Evolutionary conservation across 2,888 invertebrate genomes (phyloP), one percentile per base, ranked within the genome.

Genomic region (Brenthis ino): DNA sequence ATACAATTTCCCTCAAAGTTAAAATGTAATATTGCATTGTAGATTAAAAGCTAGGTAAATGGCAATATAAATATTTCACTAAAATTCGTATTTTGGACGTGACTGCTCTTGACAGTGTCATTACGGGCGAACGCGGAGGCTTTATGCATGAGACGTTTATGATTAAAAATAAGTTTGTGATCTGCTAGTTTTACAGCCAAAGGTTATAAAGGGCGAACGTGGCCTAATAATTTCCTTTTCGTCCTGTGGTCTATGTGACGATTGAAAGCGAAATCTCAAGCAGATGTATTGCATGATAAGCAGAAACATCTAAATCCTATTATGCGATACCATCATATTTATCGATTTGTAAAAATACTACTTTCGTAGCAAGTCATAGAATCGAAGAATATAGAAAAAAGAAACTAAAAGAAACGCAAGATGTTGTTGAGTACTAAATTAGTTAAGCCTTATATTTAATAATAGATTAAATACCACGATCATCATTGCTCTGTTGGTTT

Each of bases 161-260:
- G 86, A 88, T 89, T 89, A 85, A 87, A 89, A 89, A 88, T 86
- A 81, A 81, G 76, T 80, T 80, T 77, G 77, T 80, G 80, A 85
- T 85, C 82, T 82, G 79, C 82, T 85, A 84, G 86, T 84, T 81
- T 76, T 79, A 75, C 72, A 72, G 79, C 71, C 77, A 81, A 83
- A 84, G 80, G 83, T 83, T 82, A 83, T 82, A 85, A 86, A 86
- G 82, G 83, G 82, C 83, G 78, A 81, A 74, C 80, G 81, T 69
- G 80, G 81, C 82, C 87, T 87, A 85, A 87, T 88, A 85, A 89
- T 88, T 89, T 89, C 87, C 89, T 87, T 81, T 85, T 78, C 75
- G 73, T 68, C 20, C 14, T 47, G 2, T 78, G 82, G 77, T 70
- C 14, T 58, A 77, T 81, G 70, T 74, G 54, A 72, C 24, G 54